These are phyloP conservation scores for Craterocephalus amniculus DNA, from an alignment of 2,797 vertebrate genomes.

Conservation along the genomic window DNA sequence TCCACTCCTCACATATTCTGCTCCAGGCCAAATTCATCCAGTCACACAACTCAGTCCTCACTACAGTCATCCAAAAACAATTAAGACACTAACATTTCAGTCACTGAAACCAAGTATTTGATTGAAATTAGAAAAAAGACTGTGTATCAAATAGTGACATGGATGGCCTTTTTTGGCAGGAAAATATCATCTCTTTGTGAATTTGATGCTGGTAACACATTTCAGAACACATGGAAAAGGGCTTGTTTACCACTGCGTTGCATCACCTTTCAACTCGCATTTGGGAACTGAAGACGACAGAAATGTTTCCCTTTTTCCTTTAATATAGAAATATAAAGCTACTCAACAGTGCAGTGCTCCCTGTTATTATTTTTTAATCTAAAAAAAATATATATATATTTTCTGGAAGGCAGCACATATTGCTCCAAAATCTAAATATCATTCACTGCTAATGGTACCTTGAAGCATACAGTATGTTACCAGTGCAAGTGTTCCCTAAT, in stretches of 20 bases:
- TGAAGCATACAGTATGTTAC: background rate
- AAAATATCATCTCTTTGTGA: background rate
- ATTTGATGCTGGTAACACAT: background rate
- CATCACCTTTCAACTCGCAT: background rate
- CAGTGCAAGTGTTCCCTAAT: background rate
- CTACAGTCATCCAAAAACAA: background rate
- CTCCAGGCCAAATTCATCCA: slow-evolving; percentile 22
- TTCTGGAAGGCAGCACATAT: background rate
- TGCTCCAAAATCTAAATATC: background rate
- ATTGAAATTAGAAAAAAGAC: too few relatives aligned
- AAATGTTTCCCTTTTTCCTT: background rate
- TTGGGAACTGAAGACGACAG: background rate
- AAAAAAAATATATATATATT: too few relatives aligned
- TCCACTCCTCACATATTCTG: slow-evolving; percentile 20
- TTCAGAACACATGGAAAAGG: background rate
- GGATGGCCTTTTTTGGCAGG: background rate
- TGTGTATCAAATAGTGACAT: background rate
- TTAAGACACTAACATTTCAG: background rate
- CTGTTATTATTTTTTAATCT: too few relatives aligned
- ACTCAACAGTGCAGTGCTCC: background rate
- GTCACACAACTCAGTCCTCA: background rate
- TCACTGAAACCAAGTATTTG: too few relatives aligned
- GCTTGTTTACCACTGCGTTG: background rate
- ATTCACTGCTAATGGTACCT: background rate
- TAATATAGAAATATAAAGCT: background rate